phyloP scores from a whole-genome alignment of 2,888 invertebrate genomes.

The Poecilus cupreus region DNA sequence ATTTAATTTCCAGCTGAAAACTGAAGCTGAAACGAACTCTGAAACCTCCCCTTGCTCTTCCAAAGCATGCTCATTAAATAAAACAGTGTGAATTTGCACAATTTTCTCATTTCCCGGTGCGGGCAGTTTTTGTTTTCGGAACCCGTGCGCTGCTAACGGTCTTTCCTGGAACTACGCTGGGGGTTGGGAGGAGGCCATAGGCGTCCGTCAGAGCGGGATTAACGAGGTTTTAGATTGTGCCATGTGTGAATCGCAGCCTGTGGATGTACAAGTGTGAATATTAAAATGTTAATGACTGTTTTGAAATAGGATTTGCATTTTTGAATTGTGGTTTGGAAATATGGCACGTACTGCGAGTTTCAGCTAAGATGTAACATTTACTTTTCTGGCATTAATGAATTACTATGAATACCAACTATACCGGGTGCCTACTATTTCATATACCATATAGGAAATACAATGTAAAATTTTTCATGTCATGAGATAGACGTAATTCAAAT shows the following conservation, averaged over 20 bases:
- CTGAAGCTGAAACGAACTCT: background rate
- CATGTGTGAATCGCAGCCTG: too few species aligned
- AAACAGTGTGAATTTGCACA: slow-evolving; percentile 32
- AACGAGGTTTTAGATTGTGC: background rate
- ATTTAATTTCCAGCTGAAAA: background rate
- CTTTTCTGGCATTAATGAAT: too few species aligned
- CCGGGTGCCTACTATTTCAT: too few species aligned
- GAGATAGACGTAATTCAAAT: too few species aligned
- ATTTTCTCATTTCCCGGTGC: slow-evolving; percentile 28
- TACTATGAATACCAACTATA: too few species aligned
- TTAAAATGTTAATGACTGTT: background rate
- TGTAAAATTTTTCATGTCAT: too few species aligned
- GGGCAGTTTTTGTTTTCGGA: slow-evolving; percentile 2
- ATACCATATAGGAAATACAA: too few species aligned
- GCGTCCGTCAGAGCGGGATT: background rate
- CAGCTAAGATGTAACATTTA: too few species aligned
- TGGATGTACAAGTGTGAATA: background rate
- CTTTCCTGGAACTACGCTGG: background rate
- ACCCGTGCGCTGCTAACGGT: background rate
- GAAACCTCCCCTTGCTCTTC: background rate
- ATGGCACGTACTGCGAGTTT: too few species aligned
- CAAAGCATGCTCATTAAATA: slow-evolving; percentile 2
- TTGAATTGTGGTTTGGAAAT: background rate
- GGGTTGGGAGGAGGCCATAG: background rate
- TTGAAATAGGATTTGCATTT: background rate